Conservation (phyloP, 2,888 invertebrate genomes). For the Margaritifera margaritifera region DNA sequence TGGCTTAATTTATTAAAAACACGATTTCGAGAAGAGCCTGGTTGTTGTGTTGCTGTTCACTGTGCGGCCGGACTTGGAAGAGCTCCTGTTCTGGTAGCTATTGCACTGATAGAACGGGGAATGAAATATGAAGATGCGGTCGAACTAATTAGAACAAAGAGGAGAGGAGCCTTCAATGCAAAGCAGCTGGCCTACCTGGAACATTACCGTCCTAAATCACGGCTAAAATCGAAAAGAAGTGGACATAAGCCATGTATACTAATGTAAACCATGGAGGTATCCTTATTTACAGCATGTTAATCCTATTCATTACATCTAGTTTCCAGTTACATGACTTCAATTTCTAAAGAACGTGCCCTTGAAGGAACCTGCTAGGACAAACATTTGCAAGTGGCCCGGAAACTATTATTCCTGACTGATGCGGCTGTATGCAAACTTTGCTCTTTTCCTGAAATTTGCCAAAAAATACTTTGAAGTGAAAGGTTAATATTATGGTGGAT, state of each 20-base stretch:
- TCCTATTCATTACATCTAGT: too few species aligned
- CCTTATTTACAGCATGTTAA: too few species aligned
- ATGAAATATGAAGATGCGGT: conserved; percentile 99
- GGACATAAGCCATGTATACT: conserved; percentile 51
- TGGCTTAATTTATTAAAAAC: conserved; percentile 95
- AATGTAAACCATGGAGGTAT: conserved; percentile 25
- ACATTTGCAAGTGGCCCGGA: too few species aligned
- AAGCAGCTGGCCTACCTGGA: conserved; percentile 98
- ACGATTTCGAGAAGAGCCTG: conserved; percentile 78
- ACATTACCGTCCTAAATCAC: conserved; percentile 97
- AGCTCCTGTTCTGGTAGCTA: conserved; percentile 97
- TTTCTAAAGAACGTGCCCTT: too few species aligned
- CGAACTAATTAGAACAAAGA: conserved; percentile 95
- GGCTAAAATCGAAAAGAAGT: conserved; percentile 80
- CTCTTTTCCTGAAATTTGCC: too few species aligned
- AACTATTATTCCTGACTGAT: too few species aligned
- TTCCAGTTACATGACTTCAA: too few species aligned
- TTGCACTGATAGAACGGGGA: conserved; percentile 97
- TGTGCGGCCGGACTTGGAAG: conserved; percentile 97
- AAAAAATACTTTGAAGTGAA: too few species aligned
- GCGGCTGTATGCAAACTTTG: too few species aligned
- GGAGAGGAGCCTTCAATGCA: conserved; percentile 98
- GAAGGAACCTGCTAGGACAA: too few species aligned
- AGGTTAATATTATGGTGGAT: too few species aligned
- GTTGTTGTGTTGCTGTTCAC: conserved; percentile 93